phyloP scores from a whole-genome alignment of 1,140 invertebrate genomes.

The Ceratosolen fusciceps region DNA sequence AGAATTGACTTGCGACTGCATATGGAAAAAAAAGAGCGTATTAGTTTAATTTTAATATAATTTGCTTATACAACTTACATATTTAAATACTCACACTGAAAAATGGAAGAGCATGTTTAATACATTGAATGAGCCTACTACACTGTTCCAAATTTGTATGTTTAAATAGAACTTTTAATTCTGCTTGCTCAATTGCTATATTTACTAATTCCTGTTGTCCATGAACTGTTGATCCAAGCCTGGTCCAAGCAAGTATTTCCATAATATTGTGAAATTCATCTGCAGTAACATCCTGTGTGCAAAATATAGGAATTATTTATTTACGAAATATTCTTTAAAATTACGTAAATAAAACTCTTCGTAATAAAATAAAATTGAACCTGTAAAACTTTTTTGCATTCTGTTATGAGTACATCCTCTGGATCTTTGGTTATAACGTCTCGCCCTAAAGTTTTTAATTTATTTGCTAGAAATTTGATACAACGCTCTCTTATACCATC shows the following conservation, averaged over 20 bases:
- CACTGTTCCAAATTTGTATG: conserved; percentile 82
- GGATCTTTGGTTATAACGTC: conserved; percentile 87
- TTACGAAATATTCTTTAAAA: conserved; percentile 17
- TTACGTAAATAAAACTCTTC: conserved; percentile 30
- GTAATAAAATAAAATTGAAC: conserved; percentile 63
- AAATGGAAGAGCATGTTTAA: conserved; percentile 86
- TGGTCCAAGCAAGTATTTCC: conserved; percentile 85
- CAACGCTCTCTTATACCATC: conserved; percentile 87
- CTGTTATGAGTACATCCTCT: conserved; percentile 87
- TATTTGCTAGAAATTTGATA: conserved; percentile 89
- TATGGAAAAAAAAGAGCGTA: conserved; percentile 57
- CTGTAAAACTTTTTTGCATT: conserved; percentile 90
- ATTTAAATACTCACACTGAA: conserved; percentile 83
- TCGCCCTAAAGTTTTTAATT: conserved; percentile 84
- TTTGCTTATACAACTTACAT: neutral
- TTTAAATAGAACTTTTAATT: conserved; percentile 83
- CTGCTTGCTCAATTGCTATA: conserved; percentile 86
- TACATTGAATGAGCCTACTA: conserved; percentile 87
- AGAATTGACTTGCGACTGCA: conserved; percentile 89
- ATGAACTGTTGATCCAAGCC: conserved; percentile 82
- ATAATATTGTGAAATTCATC: conserved; percentile 94
- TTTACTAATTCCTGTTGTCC: conserved; percentile 91
- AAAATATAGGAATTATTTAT: conserved; percentile 31
- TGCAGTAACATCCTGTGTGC: conserved; percentile 84
- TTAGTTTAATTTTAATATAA: neutral